Evolutionary conservation across 1,140 invertebrate species (phyloP), one percentile per base, ranked within the genome.

Genomic region (Drepana arcuata): DNA sequence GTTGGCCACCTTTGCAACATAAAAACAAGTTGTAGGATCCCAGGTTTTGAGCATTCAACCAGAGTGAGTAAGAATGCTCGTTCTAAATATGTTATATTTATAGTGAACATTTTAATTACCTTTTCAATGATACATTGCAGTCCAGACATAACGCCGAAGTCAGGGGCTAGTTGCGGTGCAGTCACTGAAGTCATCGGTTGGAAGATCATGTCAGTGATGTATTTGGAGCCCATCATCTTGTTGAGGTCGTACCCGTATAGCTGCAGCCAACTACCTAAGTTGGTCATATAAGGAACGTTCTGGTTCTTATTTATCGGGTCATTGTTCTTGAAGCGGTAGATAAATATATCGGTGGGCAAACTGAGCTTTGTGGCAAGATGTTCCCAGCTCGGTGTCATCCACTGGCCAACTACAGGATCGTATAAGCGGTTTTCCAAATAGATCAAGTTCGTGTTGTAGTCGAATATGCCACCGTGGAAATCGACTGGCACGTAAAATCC

Each of bases 321-420:
- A 58, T 97, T 97, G 57, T 95, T 94, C 42, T 92, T 88, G 84
- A 95, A 97, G 41, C 95, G 85, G 60, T 97, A 97, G 35, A 95
- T 93, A 62, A 96, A 96, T 12, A 97, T 91, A 60, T 95, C 93
- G 0, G 92, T 94, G 1, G 95, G 94, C 9, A 91, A 88, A 5
- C 89, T 93, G 30, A 96, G 83, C 62, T 87, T 87, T 7, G 92
- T 91, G 0, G 94, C 91, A 42, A 96, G 85, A 43, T 91, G 88
- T 55, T 95, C 91, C 92, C 95, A 98, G 15, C 92, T 90, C 0
- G 96, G 96, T 0, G 94, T 95, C 88, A 97, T 93, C 94, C 95
- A 98, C 60, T 97, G 94, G 2, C 95, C 96, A 23, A 96, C 93
- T 0, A 90, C 87, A 0, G 96, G 93, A 81, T 98, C 96, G 69